Base-by-base conservation (phyloP, 2,888 invertebrate genomes). In the Cremastobaeus sp. region DNA sequence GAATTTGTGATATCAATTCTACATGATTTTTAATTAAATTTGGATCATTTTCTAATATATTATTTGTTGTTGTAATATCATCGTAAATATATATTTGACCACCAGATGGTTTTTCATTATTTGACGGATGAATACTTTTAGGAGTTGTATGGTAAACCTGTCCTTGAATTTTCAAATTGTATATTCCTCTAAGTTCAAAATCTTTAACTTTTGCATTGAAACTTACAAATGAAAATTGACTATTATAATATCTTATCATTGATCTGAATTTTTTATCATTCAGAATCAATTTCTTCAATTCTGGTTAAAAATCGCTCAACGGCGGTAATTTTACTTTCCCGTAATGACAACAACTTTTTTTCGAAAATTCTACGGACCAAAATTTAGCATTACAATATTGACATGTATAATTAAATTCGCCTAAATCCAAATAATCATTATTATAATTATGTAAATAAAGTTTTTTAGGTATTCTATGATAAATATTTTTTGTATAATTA, bases 11-110 rank as follows among this genome's bases (percentile, higher is more conserved):
- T 32, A 50, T 14, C 11, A 6, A 34, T n/a, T 34, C 1, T 18
- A 50, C 34, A 12, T 50, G 48, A 20, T 3, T 1, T 12, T 18
- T 11, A 34, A 34, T 12, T 50, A 50, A 48, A 20, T 30, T 30
- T 30, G 30, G 3, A 30, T 30, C n/a, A 2, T 30, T 8, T 4
- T 30, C 8, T 30, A 30, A 30, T 30, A 30, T 30, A 4, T 30
- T 30, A n/a, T 30, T 8, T 6, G 30, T 30, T 30, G 30, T 30
- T 8, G 30, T 30, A 9, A n/a, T 30, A 30, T 30, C 30, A 30
- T 30, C 30, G 30, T 30, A 30, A 4, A 30, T 30, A 9, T 30
- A 30, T 4, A 30, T 30, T 30, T 30, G 30, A 30, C 30, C 30
- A 30, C 30, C 30, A 30, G 30, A 30, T 2, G 3, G 30, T n/a